Evolutionary conservation across 2,888 invertebrate species (phyloP).

Genomic region (Myathropa florea): DNA sequence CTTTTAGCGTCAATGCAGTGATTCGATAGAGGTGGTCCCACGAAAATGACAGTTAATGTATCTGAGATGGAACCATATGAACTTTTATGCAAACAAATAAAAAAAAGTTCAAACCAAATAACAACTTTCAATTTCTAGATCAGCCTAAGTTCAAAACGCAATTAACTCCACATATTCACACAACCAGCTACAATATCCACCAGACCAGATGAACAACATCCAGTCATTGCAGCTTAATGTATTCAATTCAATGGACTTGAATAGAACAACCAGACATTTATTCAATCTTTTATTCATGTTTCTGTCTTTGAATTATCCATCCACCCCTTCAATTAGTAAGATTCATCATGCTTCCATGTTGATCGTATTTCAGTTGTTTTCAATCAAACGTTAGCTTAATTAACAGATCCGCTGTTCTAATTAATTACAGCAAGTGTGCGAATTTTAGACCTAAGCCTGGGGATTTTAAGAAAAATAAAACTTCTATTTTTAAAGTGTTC

Average conservation of each 20-base stretch:
- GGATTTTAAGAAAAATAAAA: neutral
- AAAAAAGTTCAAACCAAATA: neutral
- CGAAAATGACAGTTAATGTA: too few species aligned
- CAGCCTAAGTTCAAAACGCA: neutral
- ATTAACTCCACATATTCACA: neutral
- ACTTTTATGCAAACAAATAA: neutral
- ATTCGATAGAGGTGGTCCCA: too few species aligned
- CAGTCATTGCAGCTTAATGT: neutral
- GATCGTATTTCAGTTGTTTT: neutral
- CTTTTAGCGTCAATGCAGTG: too few species aligned
- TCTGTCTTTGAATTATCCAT: neutral
- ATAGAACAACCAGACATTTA: neutral
- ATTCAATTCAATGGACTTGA: neutral
- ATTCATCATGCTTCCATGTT: neutral
- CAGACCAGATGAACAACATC: neutral
- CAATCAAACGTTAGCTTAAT: neutral
- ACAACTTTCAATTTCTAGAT: neutral
- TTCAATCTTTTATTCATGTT: neutral
- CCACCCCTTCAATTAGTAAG: neutral
- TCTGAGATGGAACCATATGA: too few species aligned
- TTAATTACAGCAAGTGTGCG: neutral
- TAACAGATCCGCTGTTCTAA: conserved; percentile 4
- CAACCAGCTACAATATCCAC: neutral
- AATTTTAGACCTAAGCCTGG: neutral
- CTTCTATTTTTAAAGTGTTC: neutral